Conservation (phyloP, 2,797 vertebrate genomes). For the Thripadectes ignobilis region DNA sequence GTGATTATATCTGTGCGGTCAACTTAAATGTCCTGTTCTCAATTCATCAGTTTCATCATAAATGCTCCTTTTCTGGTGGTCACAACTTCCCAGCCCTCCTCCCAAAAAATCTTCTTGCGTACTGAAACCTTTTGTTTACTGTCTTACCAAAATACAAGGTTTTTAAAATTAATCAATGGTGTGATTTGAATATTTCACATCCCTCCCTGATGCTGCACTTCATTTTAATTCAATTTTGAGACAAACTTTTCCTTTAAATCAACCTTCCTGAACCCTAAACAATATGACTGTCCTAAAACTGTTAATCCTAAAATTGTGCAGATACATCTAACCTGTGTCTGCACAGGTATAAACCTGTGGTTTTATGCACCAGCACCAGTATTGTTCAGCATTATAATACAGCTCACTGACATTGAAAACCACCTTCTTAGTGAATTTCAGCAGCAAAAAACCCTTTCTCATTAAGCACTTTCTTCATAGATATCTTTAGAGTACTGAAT, state of each 20-base stretch:
- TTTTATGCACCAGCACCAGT: neutral
- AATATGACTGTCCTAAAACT: neutral
- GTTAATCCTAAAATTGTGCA: neutral
- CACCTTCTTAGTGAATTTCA: neutral
- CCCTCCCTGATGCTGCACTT: neutral
- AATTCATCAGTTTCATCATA: neutral
- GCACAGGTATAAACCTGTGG: neutral
- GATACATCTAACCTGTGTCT: neutral
- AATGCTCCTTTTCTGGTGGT: neutral
- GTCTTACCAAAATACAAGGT: neutral
- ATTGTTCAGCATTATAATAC: neutral
- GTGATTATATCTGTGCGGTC: neutral
- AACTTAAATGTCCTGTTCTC: neutral
- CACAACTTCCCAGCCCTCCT: neutral
- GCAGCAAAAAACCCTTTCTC: slow-evolving; percentile 19
- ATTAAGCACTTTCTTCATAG: neutral
- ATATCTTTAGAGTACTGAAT: slow-evolving; percentile 5
- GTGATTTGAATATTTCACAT: neutral
- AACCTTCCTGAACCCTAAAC: neutral
- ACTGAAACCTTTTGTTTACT: neutral
- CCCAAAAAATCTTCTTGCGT: neutral
- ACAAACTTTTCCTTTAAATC: neutral
- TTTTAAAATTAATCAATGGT: neutral
- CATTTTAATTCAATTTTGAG: neutral
- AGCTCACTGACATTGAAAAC: slow-evolving; percentile 40